These are phyloP conservation scores for Macrochelys suwanniensis DNA, from an alignment of 2,797 vertebrate species.

Conservation along the genomic window DNA sequence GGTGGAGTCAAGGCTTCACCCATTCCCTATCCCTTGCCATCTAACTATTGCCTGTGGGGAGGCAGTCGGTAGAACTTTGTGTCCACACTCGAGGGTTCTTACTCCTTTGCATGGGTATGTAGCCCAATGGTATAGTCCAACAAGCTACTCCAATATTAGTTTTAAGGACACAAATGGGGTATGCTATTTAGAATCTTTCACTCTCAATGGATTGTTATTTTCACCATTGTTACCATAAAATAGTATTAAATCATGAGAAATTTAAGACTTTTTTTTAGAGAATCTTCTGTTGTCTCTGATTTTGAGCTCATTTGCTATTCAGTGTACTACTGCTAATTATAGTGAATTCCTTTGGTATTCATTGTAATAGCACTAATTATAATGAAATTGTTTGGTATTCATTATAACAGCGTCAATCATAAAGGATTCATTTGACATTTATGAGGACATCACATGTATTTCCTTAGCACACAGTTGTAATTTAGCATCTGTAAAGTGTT, in stretches of 20 bases:
- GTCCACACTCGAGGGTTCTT: neutral
- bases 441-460: conserved; percentile 7
- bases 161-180: neutral
- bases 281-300: neutral
- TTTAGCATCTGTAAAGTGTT: conserved; percentile 63
- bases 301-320: conserved; percentile 68
- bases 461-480: conserved; percentile 38
- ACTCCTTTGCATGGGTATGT: neutral
- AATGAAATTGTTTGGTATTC: conserved; percentile 69
- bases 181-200: neutral
- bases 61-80: neutral
- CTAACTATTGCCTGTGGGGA: neutral
- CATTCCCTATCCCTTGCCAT: neutral
- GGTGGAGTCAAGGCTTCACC: neutral
- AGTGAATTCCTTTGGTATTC: conserved; percentile 52
- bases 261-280: neutral
- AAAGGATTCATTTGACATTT: conserved; percentile 63
- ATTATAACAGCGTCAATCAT: conserved; percentile 46
- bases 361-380: conserved; percentile 69
- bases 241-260: conserved; percentile 14
- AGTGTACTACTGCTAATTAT: conserved; percentile 42
- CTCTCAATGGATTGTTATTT: neutral
- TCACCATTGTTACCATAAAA: neutral
- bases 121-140: neutral
- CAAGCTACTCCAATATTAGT: neutral